Evolutionary conservation across 2,797 vertebrate species (phyloP), one percentile per base, ranked within the genome.

Genomic region (Sebastes wilsoni): DNA sequence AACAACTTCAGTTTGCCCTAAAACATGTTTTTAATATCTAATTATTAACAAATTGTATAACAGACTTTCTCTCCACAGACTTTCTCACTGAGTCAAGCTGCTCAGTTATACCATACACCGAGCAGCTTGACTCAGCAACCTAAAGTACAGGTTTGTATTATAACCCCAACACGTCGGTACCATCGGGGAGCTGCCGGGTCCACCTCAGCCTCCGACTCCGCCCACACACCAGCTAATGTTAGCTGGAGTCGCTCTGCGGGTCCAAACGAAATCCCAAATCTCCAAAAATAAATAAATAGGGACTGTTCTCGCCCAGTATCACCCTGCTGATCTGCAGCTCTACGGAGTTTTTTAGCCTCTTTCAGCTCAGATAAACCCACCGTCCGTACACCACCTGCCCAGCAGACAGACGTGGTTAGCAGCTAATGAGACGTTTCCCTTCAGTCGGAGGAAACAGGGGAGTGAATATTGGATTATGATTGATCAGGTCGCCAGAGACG

Each of bases 211-310:
- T 73, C 72, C 2, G 61, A 68, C 65, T 27, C 42, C 22, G 0
- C 86, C 77, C 69, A 85, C 86, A 38, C 86, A 77, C 14, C 1
- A 54, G 30, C 76, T 80, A 82, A 70, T 62, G 69, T 82, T 82
- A 67, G 68, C 46, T 8, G 61, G 58, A 13, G 76, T 25, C 6
- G 12, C 16, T 38, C 14, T 23, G 16, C 25, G 18, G 18, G 14
- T 42, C 25, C 25, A 46, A 60, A 56, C 12, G 14, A 4, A 56
- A 34, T 54, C 54, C 7, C 46, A 49, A 49, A 49, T 18, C 32
- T 16, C 2, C 13, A 61, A 49, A 65, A 64, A 36, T 56, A 75
- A 46, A 8, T 9, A n/a, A 13, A 25, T 1, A 6, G 14, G 14
- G 36, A 28, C 1, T 8, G 9, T 49, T 49, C 23, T 12, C 14